Evolutionary conservation across 2,797 vertebrate species (phyloP).

Genomic region (Synaphobranchus kaupii): DNA sequence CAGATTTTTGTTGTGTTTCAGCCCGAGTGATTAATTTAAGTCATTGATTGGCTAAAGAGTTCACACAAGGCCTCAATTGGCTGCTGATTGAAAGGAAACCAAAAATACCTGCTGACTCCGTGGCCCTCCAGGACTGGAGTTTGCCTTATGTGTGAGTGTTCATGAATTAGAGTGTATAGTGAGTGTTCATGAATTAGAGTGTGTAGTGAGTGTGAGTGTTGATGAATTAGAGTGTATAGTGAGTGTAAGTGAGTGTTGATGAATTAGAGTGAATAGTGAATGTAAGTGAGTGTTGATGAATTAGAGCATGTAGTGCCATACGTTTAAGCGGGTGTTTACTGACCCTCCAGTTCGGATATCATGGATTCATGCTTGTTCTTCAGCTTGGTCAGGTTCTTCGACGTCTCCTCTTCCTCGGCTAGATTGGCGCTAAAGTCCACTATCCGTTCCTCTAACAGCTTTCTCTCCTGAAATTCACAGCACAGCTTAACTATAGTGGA

Average conservation of each 20-base stretch:
- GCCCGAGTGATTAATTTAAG: too few species aligned
- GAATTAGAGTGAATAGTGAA: not conserved
- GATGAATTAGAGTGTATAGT: not conserved
- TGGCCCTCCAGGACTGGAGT: too few species aligned
- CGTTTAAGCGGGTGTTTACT: conserved; percentile 16
- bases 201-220: too few species aligned
- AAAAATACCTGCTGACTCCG: too few species aligned
- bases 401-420: conserved; percentile 97
- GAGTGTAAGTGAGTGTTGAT: too few species aligned
- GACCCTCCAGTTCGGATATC: conserved; percentile 98
- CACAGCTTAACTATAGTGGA: not conserved
- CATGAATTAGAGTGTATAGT: too few species aligned
- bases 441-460: conserved; percentile 90
- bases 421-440: conserved; percentile 89
- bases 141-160: too few species aligned
- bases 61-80: too few species aligned
- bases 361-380: conserved; percentile 97
- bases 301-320: not conserved
- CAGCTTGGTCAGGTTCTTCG: conserved; percentile 94
- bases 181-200: too few species aligned
- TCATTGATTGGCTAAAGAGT: too few species aligned
- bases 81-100: too few species aligned
- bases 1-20: too few species aligned
- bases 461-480: conserved; percentile 80
- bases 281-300: not conserved